Base-by-base conservation (phyloP, 37 sponge, comb jelly and placozoan genomes). In the Cliona cf. orientalis region DNA sequence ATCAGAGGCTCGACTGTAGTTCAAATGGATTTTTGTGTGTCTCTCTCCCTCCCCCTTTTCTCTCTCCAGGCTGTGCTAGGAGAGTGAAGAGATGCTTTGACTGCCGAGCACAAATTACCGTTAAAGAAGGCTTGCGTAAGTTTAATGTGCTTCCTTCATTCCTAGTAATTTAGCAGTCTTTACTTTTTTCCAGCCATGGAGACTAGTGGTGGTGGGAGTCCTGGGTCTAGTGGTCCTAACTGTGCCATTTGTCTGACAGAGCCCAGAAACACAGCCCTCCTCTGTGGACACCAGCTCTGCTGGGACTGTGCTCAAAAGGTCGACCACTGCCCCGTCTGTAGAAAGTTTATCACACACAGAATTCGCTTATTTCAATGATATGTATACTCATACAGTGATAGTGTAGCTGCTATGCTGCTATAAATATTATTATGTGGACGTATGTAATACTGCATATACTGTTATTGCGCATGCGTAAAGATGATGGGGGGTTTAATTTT, bases 241-340 rank as follows among this genome's bases (percentile, higher is more conserved):
- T 94, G 95, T 77, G 59, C 75, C 6, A 85, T 94, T 23, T 94
- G 95, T 43, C 75, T 87, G 62, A 81, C 83, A 39, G 91, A 85
- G 42, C 88, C 91, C 17, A 90, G 74, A 69, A 84, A 94, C 75
- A 89, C 91, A 59, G 91, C 91, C 32, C 76, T 94, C 69, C 75
- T 79, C 65, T 94, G 95, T 74, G 95, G 95, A 14, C 95, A 94
- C 58, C 87, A 87, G 74, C 73, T 88, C 34, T 94, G 95, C 64
- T 88, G 83, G 74, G 85, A 90, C 23, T 94, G 95, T 53, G 84
- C 95, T 0, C 88, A 87, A 19, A 80, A 71, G 42, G 91, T 94
- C 2, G 85, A 91, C 69, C 62, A 81, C 23, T 94, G 95, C 39
- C 95, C 95, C 21, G 87, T 94, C 12, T 94, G 95, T 43, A 68